Conservation (phyloP, 1,140 invertebrate species). For the Onthophagus taurus region DNA sequence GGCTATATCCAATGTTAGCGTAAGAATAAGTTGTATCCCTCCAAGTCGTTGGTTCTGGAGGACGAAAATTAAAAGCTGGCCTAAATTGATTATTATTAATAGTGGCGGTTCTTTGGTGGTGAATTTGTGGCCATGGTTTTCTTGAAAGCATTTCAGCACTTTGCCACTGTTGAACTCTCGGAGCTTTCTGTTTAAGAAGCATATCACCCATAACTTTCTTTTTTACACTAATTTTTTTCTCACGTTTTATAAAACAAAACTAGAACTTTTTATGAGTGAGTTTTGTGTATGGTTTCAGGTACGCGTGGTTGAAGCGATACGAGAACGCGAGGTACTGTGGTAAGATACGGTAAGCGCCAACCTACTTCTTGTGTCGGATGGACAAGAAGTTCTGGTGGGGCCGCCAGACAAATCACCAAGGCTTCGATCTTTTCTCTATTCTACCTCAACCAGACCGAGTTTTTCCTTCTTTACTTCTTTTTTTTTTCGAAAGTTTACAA, state of each 20-base stretch:
- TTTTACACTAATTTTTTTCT: too few relatives aligned
- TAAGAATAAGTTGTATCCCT: conserved; percentile 40
- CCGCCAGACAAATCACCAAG: background rate
- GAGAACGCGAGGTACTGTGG: background rate
- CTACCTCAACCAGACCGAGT: too few relatives aligned
- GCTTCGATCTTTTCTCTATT: too few relatives aligned
- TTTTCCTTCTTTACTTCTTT: too few relatives aligned
- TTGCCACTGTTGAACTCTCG: conserved; percentile 34
- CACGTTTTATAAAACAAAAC: too few relatives aligned
- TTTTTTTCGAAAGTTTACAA: too few relatives aligned
- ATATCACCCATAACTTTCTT: conserved; percentile 30
- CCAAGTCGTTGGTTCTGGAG: conserved; percentile 42
- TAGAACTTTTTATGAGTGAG: too few relatives aligned
- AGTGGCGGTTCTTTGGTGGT: too few relatives aligned
- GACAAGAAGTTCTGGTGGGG: too few relatives aligned
- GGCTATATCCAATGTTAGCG: conserved; percentile 45
- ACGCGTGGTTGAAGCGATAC: too few relatives aligned
- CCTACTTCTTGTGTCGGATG: too few relatives aligned
- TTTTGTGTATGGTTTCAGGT: too few relatives aligned
- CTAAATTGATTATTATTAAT: conserved; percentile 4
- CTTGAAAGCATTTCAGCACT: conserved; percentile 39
- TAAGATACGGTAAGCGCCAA: conserved; percentile 15
- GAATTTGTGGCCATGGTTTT: conserved; percentile 52
- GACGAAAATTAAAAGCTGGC: conserved; percentile 47
- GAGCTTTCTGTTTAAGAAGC: conserved; percentile 29